Percentiles rank a stretch among this genome's conserved stretches.
phyloP scores from a whole-genome alignment of 2,888 invertebrate species.

The Dynastes tityus region DNA sequence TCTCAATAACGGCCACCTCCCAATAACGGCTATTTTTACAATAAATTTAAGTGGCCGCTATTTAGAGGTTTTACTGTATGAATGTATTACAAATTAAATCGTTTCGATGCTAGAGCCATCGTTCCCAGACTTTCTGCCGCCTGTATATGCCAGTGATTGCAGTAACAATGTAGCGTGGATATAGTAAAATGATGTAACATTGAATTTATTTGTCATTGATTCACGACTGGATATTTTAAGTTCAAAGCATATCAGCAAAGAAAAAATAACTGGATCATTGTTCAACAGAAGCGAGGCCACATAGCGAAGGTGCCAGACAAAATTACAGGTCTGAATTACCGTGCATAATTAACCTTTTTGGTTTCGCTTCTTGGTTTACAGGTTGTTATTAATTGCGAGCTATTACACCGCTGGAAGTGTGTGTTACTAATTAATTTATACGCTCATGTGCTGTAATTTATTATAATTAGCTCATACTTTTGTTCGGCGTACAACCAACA shows the following conservation, averaged over 20 bases:
- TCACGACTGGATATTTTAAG: neutral
- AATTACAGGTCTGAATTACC: constrained; percentile 26
- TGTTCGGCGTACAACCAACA: neutral
- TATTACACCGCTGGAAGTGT: constrained; percentile 33
- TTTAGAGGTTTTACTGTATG: no score
- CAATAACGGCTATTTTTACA: no score
- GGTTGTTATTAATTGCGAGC: constrained; percentile 28
- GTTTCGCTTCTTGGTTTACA: constrained; percentile 28
- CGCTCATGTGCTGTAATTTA: constrained; percentile 37
- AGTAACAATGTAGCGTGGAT: no score
- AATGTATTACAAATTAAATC: no score
- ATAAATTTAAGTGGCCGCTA: no score
- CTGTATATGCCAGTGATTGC: no score
- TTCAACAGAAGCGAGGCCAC: constrained; percentile 7
- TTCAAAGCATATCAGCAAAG: neutral
- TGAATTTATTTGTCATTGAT: no score
- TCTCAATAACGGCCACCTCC: no score
- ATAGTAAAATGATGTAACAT: no score
- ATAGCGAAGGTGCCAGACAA: neutral
- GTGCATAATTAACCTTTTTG: constrained; percentile 38
- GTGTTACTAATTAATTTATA: constrained; percentile 40
- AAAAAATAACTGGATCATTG: neutral
- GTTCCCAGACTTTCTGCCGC: no score
- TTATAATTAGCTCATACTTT: constrained; percentile 39
- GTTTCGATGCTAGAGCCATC: no score